Evolutionary conservation across 2,888 invertebrate genomes (phyloP).

Genomic region (Latheticus oryzae): DNA sequence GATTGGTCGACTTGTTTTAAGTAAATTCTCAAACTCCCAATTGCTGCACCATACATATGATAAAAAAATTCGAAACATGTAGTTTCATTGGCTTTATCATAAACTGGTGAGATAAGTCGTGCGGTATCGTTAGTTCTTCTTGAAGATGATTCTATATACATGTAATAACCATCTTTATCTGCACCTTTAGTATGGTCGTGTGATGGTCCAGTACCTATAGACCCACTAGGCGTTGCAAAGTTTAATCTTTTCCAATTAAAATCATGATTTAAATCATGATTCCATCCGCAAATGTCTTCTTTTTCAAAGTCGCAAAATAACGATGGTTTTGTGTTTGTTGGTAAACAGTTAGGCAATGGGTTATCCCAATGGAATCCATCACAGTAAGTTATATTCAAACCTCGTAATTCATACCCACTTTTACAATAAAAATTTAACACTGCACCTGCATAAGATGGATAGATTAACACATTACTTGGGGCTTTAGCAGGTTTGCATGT

Average conservation of each 20-base stretch:
- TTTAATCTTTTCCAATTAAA: constrained; percentile 80
- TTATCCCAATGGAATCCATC: constrained; percentile 79
- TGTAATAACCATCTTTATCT: constrained; percentile 76
- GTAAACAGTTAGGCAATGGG: constrained; percentile 73
- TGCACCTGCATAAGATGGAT: constrained; percentile 68
- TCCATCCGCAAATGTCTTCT: constrained; percentile 81
- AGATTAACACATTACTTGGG: constrained; percentile 67
- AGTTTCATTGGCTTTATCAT: constrained; percentile 54
- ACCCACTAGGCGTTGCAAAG: constrained; percentile 73
- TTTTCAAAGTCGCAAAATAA: constrained; percentile 77
- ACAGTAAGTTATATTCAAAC: constrained; percentile 75
- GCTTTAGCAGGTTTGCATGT: constrained; percentile 67
- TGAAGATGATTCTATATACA: constrained; percentile 84
- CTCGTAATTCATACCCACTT: constrained; percentile 72
- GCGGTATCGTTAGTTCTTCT: constrained; percentile 75
- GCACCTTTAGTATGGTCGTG: constrained; percentile 80
- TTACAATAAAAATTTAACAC: constrained; percentile 76
- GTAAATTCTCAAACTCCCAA: constrained; percentile 70
- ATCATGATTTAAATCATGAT: constrained; percentile 75
- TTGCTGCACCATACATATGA: constrained; percentile 80
- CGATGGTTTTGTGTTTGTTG: constrained; percentile 60
- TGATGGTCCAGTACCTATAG: constrained; percentile 78
- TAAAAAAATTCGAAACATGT: constrained; percentile 78
- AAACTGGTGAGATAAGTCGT: constrained; percentile 80
- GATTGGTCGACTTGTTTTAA: constrained; percentile 65